Evolutionary conservation across 1,140 invertebrate species (phyloP).

Genomic region (Calosoma granatense): DNA sequence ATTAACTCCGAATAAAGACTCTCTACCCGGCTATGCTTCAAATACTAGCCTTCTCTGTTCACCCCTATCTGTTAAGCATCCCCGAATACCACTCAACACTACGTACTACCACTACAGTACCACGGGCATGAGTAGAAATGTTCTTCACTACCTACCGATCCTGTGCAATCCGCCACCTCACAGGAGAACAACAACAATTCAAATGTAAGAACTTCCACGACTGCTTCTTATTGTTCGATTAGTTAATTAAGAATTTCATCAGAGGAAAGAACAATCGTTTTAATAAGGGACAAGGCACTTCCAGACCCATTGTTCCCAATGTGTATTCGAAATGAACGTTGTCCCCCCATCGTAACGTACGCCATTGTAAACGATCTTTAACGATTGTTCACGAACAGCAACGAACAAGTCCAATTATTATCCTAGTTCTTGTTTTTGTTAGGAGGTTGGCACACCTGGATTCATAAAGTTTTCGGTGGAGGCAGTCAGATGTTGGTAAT

Average conservation of each 20-base stretch:
- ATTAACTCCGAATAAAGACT: background rate
- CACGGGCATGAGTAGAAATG: too few relatives aligned
- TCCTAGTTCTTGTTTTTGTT: background rate
- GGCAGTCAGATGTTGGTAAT: background rate
- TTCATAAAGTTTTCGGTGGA: background rate
- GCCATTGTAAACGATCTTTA: background rate
- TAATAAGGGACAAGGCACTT: background rate
- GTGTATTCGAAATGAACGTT: background rate
- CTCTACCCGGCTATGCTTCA: too few relatives aligned
- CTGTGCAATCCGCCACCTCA: too few relatives aligned
- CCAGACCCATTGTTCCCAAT: background rate
- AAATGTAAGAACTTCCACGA: background rate
- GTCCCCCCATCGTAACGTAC: background rate
- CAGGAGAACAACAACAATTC: background rate
- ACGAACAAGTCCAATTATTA: background rate
- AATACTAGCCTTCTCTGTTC: too few relatives aligned
- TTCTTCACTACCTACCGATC: too few relatives aligned
- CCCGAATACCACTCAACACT: too few relatives aligned
- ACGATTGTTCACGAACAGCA: background rate
- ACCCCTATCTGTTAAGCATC: too few relatives aligned
- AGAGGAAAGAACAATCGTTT: background rate
- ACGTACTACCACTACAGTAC: too few relatives aligned
- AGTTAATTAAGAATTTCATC: background rate
- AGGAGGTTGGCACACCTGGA: background rate
- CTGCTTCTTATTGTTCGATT: background rate